Conservation (phyloP, 2,113 vertebrate genomes). For the Hippocampus abdominalis region DNA sequence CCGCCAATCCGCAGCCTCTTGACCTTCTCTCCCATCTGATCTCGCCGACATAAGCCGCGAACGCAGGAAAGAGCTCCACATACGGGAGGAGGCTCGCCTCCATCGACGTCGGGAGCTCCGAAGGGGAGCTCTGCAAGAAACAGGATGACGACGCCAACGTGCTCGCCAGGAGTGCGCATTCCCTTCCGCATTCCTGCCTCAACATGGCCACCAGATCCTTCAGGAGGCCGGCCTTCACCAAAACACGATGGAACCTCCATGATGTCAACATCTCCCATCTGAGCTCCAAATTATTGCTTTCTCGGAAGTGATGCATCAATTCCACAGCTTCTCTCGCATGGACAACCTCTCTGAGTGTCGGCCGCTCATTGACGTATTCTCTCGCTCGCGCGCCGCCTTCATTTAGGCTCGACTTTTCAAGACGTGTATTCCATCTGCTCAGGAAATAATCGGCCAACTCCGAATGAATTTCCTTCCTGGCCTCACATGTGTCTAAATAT, state of each 20-base stretch:
- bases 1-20: slow-evolving; percentile 42
- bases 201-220: slow-evolving; percentile 64
- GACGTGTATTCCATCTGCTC: slow-evolving; percentile 53
- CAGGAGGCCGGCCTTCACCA: slow-evolving; percentile 60
- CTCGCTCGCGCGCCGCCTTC: not conserved
- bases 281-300: slow-evolving; percentile 61
- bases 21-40: slow-evolving; percentile 41
- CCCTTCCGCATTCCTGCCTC: slow-evolving; percentile 49
- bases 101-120: slow-evolving; percentile 59
- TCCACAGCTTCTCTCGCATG: slow-evolving; percentile 70
- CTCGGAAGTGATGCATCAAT: slow-evolving; percentile 69
- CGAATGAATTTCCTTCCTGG: slow-evolving; percentile 50
- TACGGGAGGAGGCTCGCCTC: slow-evolving; percentile 67
- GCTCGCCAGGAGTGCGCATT: slow-evolving; percentile 58
- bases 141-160: slow-evolving; percentile 60
- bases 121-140: slow-evolving; percentile 50
- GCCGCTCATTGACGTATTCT: not conserved
- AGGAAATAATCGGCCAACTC: slow-evolving; percentile 69
- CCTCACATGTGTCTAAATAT: slow-evolving; percentile 56
- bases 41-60: slow-evolving; percentile 50
- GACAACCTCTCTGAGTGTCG: slow-evolving; percentile 1
- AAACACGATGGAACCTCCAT: slow-evolving; percentile 64
- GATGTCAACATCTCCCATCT: slow-evolving; percentile 56
- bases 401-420: not conserved
- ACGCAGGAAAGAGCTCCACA: slow-evolving; percentile 55